Conservation (phyloP, 2,888 invertebrate genomes). For the Incurvaria masculella region DNA sequence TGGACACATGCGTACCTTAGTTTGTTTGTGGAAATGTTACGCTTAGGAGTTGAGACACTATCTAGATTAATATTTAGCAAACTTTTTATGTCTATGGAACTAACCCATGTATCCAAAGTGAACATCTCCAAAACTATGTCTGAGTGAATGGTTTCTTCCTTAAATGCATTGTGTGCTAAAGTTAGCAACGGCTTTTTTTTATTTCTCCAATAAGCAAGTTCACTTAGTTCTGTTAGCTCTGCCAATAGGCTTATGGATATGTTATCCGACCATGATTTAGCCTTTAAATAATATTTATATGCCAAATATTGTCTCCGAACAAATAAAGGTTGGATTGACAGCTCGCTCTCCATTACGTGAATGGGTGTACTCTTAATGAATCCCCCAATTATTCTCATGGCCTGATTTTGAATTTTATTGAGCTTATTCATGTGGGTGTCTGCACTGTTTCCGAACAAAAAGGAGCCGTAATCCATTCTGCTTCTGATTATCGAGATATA, state of each 20-base stretch:
- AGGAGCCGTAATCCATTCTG: constrained; percentile 17
- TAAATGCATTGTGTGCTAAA: not conserved
- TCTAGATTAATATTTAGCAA: not conserved
- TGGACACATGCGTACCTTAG: not conserved
- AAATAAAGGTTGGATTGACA: constrained; percentile 12
- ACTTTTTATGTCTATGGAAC: not conserved
- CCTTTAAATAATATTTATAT: constrained; percentile 10
- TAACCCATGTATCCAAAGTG: not conserved
- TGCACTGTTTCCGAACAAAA: constrained; percentile 13
- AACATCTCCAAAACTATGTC: not conserved
- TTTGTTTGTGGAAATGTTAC: not conserved
- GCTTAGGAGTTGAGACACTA: not conserved
- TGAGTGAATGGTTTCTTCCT: not conserved
- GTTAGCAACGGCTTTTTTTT: not conserved
- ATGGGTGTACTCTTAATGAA: constrained; percentile 16
- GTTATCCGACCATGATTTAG: constrained; percentile 1
- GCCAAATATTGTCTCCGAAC: constrained; percentile 13
- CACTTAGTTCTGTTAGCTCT: not conserved
- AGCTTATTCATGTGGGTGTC: constrained; percentile 14
- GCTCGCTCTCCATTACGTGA: constrained; percentile 16
- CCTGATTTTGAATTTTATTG: constrained; percentile 17
- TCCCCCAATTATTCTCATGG: constrained; percentile 15
- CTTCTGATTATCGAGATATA: constrained; percentile 19
- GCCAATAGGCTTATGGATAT: not conserved
- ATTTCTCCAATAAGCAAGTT: not conserved